Evolutionary conservation across 2,797 vertebrate genomes (phyloP), one percentile per base, ranked within the genome.

Genomic region (Fratercula arctica): DNA sequence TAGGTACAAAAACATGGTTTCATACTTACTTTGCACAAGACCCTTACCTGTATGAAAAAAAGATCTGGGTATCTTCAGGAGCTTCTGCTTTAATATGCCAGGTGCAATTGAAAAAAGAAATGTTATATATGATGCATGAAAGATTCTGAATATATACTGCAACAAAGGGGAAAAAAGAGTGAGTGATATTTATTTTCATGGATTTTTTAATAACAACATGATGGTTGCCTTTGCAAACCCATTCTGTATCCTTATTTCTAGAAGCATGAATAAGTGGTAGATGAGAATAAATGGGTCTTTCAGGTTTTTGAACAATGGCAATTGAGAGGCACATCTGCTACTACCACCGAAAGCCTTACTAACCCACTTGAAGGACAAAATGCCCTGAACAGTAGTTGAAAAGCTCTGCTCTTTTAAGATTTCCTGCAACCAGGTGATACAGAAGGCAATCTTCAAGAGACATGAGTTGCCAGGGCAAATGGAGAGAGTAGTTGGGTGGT

Each of bases 81-180:
- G 94, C 85, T 77, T 95, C 92, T 77, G 79, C 73, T 92, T 89
- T 93, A 51, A 94, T 79, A 9, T 80, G 15, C 98, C 98, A 98
- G 10, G 96, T 96, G 69, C 98, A 98, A 39, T 97, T 97, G 86
- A 98, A 91, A 84, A 74, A 90, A 56, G 91, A 95, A 76, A 95
- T 75, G 20, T 97, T 97, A 35, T 97, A 97, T 87, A 97, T 94
- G 79, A 96, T 41, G 81, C 98, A 98, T 3, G 95, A 97, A 78
- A 97, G 79, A 69, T 97, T 97, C 39, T 94, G 87, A 79, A 97
- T 83, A 56, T 97, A 97, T 20, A 97, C 97, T 97, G 92, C 45
- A 97, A 86, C 4, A 89, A 80, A 72, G 4, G 18, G 16, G 3
- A 2, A 45, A 51, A 77, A 54, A 21, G 25, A 41, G 17, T 61